Conservation (phyloP, 2,888 invertebrate genomes). For the Hipparchia semele region DNA sequence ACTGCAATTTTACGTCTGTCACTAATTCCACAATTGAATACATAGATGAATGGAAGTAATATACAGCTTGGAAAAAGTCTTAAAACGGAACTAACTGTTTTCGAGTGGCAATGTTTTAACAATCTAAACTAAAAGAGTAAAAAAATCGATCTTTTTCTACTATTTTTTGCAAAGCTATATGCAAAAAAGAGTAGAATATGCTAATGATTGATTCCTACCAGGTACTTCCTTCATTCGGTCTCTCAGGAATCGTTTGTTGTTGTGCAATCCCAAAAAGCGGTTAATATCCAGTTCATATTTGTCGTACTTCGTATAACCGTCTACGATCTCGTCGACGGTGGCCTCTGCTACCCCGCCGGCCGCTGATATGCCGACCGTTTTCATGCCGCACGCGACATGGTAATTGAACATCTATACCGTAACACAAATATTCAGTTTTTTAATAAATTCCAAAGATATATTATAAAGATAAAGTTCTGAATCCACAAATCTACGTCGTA, state of each 20-base stretch:
- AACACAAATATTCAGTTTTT: neutral
- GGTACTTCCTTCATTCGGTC: slow-evolving; percentile 97
- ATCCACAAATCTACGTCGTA: neutral
- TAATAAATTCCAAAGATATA: neutral
- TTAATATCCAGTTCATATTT: slow-evolving; percentile 95
- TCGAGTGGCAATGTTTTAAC: too few species aligned
- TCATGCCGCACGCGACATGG: slow-evolving; percentile 97
- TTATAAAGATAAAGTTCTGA: neutral
- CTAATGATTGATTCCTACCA: slow-evolving; percentile 71
- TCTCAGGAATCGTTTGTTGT: slow-evolving; percentile 95
- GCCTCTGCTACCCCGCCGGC: slow-evolving; percentile 97
- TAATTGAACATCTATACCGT: slow-evolving; percentile 90
- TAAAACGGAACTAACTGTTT: too few species aligned
- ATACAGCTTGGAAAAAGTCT: too few species aligned
- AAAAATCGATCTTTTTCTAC: too few species aligned
- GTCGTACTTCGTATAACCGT: slow-evolving; percentile 91
- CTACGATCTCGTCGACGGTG: slow-evolving; percentile 93
- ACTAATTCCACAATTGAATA: too few species aligned
- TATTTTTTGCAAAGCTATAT: too few species aligned
- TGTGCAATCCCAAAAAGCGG: slow-evolving; percentile 95
- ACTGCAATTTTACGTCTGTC: too few species aligned
- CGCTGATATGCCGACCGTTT: slow-evolving; percentile 97
- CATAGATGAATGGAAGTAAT: too few species aligned
- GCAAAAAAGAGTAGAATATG: neutral
- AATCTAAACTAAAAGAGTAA: too few species aligned